A percentile compares a stretch with the other conserved stretches of the same genome.
phyloP scores from a whole-genome alignment of 1,140 invertebrate species.

The Drosophila carrolli region DNA sequence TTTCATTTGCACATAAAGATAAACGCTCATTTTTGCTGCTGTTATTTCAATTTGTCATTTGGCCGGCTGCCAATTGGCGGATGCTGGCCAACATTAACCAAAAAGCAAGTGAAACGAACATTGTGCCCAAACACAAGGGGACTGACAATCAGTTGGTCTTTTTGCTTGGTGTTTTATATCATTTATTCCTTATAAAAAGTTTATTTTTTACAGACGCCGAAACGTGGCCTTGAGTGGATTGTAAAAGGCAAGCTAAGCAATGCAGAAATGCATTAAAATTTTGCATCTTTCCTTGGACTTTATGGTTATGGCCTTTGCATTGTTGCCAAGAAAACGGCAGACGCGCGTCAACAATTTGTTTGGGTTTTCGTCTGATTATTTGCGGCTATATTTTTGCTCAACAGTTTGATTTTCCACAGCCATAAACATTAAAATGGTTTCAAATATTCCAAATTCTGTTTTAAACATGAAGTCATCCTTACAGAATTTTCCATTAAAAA shows the following conservation, averaged over 20 bases:
- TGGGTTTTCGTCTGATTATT: constrained; percentile 41
- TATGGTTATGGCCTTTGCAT: constrained; percentile 53
- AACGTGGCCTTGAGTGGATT: constrained; percentile 30
- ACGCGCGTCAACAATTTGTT: constrained; percentile 51
- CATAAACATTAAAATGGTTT: constrained; percentile 26
- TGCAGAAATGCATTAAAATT: constrained; percentile 48
- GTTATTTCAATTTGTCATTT: constrained; percentile 81
- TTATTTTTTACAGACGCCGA: constrained; percentile 43
- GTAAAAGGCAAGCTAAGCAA: constrained; percentile 41
- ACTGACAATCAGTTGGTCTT: constrained; percentile 44
- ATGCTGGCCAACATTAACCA: constrained; percentile 66
- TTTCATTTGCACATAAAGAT: constrained; percentile 80
- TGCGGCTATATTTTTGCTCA: constrained; percentile 26
- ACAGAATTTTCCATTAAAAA: constrained; percentile 39
- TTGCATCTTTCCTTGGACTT: constrained; percentile 26
- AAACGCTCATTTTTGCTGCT: constrained; percentile 72
- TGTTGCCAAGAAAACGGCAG: constrained; percentile 63
- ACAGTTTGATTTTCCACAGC: constrained; percentile 27
- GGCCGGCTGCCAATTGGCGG: constrained; percentile 70
- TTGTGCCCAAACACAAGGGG: constrained; percentile 27
- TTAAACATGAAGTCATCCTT: constrained; percentile 42
- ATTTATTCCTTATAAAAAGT: constrained; percentile 36
- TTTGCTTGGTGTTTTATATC: constrained; percentile 29
- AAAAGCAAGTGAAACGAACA: constrained; percentile 62
- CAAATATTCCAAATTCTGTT: constrained; percentile 22